Conservation (phyloP, 2,113 vertebrate species). For the Sorex araneus region DNA sequence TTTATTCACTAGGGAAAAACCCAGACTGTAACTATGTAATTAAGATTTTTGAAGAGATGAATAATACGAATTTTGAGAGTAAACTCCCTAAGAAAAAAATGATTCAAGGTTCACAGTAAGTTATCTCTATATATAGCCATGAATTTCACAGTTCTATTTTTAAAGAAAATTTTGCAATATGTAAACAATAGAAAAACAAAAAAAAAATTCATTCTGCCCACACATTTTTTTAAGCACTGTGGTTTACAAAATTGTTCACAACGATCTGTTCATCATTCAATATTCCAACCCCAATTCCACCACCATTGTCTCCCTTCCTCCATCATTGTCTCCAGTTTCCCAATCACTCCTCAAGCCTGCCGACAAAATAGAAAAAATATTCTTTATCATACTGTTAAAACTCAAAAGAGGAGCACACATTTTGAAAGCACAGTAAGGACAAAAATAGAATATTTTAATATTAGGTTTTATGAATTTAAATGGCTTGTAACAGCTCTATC, state of each 20-base stretch:
- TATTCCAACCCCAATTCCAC: too few relatives aligned
- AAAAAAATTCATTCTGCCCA: not conserved
- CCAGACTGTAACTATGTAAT: slow-evolving; percentile 31
- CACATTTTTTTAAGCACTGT: too few relatives aligned
- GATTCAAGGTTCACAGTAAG: not conserved
- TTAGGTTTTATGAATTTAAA: slow-evolving; percentile 39
- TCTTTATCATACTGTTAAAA: slow-evolving; percentile 48
- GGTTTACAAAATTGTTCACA: too few relatives aligned
- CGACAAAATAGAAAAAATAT: not conserved
- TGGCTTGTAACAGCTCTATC: slow-evolving; percentile 13
- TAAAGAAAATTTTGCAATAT: slow-evolving; percentile 48
- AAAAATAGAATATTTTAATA: slow-evolving; percentile 60
- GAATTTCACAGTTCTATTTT: slow-evolving; percentile 38
- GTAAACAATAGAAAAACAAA: not conserved
- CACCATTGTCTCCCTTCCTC: too few relatives aligned
- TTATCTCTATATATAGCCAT: not conserved
- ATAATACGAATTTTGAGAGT: slow-evolving; percentile 1
- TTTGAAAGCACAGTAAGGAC: slow-evolving; percentile 45
- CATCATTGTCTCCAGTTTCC: too few relatives aligned
- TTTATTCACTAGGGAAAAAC: slow-evolving; percentile 20
- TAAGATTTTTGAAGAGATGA: slow-evolving; percentile 40
- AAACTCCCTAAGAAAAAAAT: slow-evolving; percentile 10
- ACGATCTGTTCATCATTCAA: too few relatives aligned
- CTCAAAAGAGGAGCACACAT: slow-evolving; percentile 17
- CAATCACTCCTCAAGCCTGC: too few relatives aligned